These are phyloP conservation scores for Miniopterus natalensis DNA, from an alignment of 2,113 vertebrate genomes.

Conservation along the genomic window DNA sequence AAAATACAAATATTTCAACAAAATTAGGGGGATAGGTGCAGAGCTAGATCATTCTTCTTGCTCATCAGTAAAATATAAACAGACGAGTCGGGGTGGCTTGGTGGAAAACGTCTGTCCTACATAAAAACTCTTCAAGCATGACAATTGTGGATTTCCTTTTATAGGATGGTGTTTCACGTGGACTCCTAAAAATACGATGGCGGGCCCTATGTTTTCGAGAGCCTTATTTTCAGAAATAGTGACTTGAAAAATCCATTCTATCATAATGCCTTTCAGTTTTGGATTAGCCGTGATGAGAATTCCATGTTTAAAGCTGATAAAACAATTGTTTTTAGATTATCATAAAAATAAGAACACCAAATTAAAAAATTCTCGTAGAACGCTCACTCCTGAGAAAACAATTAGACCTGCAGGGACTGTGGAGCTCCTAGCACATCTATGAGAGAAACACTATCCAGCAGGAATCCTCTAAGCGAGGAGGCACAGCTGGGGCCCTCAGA, in stretches of 20 bases:
- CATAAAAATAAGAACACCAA: neutral
- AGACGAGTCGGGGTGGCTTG: neutral
- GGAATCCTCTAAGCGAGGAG: neutral
- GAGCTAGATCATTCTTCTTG: neutral
- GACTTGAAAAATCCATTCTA: neutral
- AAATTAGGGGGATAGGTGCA: neutral
- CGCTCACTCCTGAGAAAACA: neutral
- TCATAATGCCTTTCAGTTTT: neutral
- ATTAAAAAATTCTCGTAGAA: neutral
- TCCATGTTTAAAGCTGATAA: neutral
- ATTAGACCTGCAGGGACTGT: neutral
- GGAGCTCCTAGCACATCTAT: no score
- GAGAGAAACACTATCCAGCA: neutral
- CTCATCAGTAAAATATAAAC: neutral
- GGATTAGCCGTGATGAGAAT: neutral
- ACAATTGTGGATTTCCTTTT: no score
- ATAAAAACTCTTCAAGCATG: neutral
- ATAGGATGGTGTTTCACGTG: neutral
- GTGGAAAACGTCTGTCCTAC: neutral
- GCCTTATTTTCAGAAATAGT: neutral
- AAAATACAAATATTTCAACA: neutral
- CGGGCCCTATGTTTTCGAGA: neutral
- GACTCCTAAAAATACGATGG: neutral
- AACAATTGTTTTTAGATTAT: neutral
- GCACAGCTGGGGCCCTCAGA: neutral